A percentile compares a stretch with the other conserved stretches of the same genome.
These are phyloP conservation scores for Terrapene triunguis DNA, from an alignment of 2,113 vertebrate genomes.

Conservation along the genomic window DNA sequence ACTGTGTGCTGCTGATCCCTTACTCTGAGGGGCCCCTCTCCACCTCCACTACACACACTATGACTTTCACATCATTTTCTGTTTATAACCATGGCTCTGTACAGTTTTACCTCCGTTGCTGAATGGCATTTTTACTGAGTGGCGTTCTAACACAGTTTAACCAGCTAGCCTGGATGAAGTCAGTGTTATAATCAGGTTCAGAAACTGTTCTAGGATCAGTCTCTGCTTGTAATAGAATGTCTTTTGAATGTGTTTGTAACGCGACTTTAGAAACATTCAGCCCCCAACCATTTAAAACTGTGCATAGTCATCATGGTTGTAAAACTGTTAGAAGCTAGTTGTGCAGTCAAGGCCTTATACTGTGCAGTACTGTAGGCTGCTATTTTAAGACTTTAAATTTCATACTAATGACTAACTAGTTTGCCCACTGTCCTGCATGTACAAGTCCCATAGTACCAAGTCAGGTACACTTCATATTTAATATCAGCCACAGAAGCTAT, in stretches of 20 bases:
- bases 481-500: fast-evolving
- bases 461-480: background rate
- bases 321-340: background rate
- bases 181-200: background rate
- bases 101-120: background rate
- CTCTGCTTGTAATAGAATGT: constrained; percentile 35
- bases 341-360: background rate
- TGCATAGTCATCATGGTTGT: fast-evolving
- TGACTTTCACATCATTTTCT: background rate
- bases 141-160: background rate
- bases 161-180: background rate
- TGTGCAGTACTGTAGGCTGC: background rate
- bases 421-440: background rate
- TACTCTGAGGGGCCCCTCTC: background rate
- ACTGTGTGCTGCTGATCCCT: background rate
- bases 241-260: background rate
- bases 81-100: background rate
- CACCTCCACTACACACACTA: background rate
- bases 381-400: background rate
- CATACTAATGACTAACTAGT: fast-evolving
- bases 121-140: background rate
- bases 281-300: background rate
- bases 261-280: background rate
- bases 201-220: background rate
- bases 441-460: background rate